These are phyloP conservation scores for Eubucco bourcierii DNA, from an alignment of 2,113 vertebrate genomes.

Conservation along the genomic window DNA sequence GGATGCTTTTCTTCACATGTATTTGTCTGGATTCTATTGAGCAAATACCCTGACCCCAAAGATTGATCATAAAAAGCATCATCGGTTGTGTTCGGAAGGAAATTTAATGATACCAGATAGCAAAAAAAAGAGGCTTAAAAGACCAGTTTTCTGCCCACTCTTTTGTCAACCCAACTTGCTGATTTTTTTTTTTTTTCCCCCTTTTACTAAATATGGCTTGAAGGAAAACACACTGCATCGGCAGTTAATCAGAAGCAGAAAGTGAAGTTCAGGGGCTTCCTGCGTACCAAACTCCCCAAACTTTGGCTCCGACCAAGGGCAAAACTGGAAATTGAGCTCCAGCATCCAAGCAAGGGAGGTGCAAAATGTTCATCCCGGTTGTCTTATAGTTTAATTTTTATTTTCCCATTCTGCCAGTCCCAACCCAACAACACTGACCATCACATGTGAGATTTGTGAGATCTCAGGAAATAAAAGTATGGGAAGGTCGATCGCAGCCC, in stretches of 20 bases:
- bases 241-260: constrained; percentile 28
- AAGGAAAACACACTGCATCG: neutral
- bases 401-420: neutral
- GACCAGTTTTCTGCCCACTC: constrained; percentile 27
- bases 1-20: constrained; percentile 63
- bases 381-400: neutral
- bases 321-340: neutral
- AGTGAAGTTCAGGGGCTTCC: neutral
- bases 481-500: neutral
- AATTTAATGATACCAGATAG: constrained; percentile 48
- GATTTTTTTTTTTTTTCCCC: neutral
- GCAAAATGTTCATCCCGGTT: neutral
- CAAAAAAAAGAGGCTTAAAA: constrained; percentile 46
- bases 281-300: neutral
- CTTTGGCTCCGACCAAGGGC: neutral
- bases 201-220: constrained; percentile 14
- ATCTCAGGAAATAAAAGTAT: neutral
- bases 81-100: constrained; percentile 41
- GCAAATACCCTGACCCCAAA: constrained; percentile 48
- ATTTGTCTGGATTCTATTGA: constrained; percentile 57
- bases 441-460: fast-evolving
- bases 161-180: constrained; percentile 31
- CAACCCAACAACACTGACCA: neutral
- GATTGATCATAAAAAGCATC: constrained; percentile 66
- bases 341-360: neutral